These are phyloP conservation scores for Conus ventricosus DNA, from an alignment of 1,140 invertebrate genomes.

Conservation along the genomic window DNA sequence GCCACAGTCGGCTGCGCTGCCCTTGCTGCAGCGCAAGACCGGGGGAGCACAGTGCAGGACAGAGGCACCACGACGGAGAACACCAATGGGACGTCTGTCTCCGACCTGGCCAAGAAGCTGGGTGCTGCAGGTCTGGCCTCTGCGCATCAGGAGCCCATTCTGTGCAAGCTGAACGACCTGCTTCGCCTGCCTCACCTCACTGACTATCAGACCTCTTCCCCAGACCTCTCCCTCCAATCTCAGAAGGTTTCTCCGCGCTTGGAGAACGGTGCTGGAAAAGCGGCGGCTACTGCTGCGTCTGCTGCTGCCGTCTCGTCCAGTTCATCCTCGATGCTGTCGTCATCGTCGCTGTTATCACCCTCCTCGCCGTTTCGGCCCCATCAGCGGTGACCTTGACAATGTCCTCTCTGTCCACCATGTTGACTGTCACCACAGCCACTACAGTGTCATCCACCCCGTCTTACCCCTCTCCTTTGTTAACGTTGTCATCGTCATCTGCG, in stretches of 20 bases:
- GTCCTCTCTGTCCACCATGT: constrained; percentile 17
- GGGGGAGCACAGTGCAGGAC: background rate
- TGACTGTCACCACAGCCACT: constrained; percentile 12
- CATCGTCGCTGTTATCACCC: constrained; percentile 2
- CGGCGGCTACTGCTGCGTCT: background rate
- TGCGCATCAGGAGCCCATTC: constrained; percentile 54
- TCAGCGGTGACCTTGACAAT: constrained; percentile 19
- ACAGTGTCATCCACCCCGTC: constrained; percentile 27
- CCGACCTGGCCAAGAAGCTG: background rate
- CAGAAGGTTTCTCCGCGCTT: too few species aligned
- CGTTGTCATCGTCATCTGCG: constrained; percentile 44
- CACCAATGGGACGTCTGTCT: too few species aligned
- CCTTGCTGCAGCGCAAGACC: background rate
- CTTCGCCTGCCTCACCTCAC: constrained; percentile 31
- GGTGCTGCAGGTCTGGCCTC: constrained; percentile 40
- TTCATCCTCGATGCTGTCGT: background rate
- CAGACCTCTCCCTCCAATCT: background rate
- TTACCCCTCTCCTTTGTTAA: constrained; percentile 38
- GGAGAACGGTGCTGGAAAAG: background rate
- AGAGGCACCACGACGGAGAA: too few species aligned
- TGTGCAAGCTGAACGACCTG: constrained; percentile 56
- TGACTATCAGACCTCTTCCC: too few species aligned
- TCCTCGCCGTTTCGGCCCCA: background rate
- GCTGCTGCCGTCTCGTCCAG: background rate
- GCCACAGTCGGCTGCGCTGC: background rate